Conservation (phyloP, 2,888 invertebrate genomes). For the Agonum fuliginosum region DNA sequence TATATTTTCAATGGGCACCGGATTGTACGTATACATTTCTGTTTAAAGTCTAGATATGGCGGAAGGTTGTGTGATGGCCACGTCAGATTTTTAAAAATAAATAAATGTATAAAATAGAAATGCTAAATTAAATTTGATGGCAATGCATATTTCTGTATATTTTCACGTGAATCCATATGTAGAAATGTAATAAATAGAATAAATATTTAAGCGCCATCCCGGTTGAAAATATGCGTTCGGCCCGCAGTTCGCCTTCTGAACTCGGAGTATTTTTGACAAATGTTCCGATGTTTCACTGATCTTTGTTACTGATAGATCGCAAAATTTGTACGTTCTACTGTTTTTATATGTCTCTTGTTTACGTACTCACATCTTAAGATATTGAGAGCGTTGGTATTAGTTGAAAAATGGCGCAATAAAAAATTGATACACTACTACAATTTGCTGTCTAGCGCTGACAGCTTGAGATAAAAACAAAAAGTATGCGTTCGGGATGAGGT, state of each 20-base stretch:
- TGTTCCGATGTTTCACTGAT: constrained; percentile 52
- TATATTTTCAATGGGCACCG: too few species aligned
- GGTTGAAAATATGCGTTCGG: constrained; percentile 5
- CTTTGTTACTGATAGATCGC: constrained; percentile 54
- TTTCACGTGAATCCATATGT: too few species aligned
- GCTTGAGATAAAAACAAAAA: constrained; percentile 7
- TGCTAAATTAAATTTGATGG: too few species aligned
- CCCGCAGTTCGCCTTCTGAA: neutral
- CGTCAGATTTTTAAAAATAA: too few species aligned
- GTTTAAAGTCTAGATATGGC: too few species aligned
- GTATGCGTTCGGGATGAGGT: neutral
- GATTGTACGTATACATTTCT: too few species aligned
- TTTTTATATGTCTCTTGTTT: constrained; percentile 48
- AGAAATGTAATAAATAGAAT: too few species aligned
- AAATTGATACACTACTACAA: constrained; percentile 46
- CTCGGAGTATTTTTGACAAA: constrained; percentile 40
- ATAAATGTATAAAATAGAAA: too few species aligned
- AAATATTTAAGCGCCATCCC: too few species aligned
- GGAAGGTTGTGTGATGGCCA: too few species aligned
- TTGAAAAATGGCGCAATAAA: constrained; percentile 31
- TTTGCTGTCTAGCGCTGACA: constrained; percentile 19
- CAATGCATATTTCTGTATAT: too few species aligned
- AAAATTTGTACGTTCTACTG: constrained; percentile 40
- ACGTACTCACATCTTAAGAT: constrained; percentile 43
- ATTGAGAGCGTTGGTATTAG: constrained; percentile 33